Percentiles rank a stretch among this genome's conserved stretches.
Evolutionary conservation across 2,113 vertebrate species (phyloP).

Genomic region (Trochalopteron elliotii): DNA sequence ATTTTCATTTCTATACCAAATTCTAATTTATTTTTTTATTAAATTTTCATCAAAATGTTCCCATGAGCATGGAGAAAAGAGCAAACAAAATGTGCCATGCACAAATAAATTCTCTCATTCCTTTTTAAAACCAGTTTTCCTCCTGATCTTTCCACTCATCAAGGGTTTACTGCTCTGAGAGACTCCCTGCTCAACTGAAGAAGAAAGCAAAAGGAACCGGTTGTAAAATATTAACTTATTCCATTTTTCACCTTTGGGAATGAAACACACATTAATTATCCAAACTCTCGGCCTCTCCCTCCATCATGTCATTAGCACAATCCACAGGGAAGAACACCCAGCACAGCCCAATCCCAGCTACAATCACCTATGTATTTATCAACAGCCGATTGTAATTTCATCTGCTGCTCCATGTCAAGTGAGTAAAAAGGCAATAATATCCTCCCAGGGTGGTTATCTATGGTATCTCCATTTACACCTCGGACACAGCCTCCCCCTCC

Average conservation of each 20-base stretch:
- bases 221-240: not conserved
- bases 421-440: not conserved
- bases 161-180: not conserved
- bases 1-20: not conserved
- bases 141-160: not conserved
- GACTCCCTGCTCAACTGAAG: not conserved
- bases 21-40: not conserved
- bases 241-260: not conserved
- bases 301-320: not conserved
- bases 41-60: not conserved
- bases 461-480: not conserved
- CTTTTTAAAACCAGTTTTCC: not conserved
- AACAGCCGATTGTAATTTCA: not conserved
- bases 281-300: not conserved
- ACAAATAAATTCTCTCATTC: not conserved
- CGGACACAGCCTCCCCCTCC: accelerated
- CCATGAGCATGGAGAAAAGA: not conserved
- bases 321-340: not conserved
- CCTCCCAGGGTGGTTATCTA: not conserved
- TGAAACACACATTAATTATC: constrained; percentile 11
- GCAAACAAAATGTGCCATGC: not conserved
- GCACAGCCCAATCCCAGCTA: not conserved
- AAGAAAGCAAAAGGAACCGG: not conserved
- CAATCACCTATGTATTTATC: not conserved
- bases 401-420: not conserved